These are phyloP conservation scores for Leucania comma DNA, from an alignment of 2,888 invertebrate species.

Conservation along the genomic window DNA sequence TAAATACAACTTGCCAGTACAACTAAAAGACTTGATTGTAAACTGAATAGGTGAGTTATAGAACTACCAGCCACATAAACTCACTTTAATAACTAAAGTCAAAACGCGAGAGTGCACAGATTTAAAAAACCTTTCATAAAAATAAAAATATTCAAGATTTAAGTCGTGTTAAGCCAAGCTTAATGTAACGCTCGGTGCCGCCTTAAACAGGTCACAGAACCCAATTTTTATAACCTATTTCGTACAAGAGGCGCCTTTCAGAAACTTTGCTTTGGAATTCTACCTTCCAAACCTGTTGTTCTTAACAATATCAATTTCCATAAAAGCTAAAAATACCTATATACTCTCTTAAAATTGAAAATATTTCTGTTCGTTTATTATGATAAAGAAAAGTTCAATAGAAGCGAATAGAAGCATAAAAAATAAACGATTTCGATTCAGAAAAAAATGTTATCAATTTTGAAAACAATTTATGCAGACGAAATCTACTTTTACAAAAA, in stretches of 20 bases:
- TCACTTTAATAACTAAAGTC: conserved; percentile 17
- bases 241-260: conserved; percentile 47
- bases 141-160: conserved; percentile 52
- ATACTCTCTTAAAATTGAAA: conserved; percentile 3
- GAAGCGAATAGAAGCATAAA: conserved; percentile 3
- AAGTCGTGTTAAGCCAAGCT: conserved; percentile 51
- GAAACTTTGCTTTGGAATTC: conserved; percentile 33
- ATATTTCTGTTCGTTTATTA: conserved; percentile 18
- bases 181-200: conserved; percentile 53
- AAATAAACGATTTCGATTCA: conserved; percentile 6
- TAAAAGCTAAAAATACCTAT: conserved; percentile 11
- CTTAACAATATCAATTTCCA: conserved; percentile 38
- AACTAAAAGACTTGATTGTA: not conserved
- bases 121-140: conserved; percentile 39
- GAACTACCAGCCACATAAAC: conserved; percentile 7
- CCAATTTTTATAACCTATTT: conserved; percentile 57
- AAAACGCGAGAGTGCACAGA: conserved; percentile 19
- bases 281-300: conserved; percentile 28
- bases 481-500: not conserved
- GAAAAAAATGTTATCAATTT: not conserved
- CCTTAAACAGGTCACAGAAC: conserved; percentile 57
- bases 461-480: not conserved
- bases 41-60: not conserved
- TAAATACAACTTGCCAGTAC: not conserved
- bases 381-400: conserved; percentile 9